These are phyloP conservation scores for Schizopygopsis pylzovi DNA, from an alignment of 2,797 vertebrate genomes.

Conservation along the genomic window DNA sequence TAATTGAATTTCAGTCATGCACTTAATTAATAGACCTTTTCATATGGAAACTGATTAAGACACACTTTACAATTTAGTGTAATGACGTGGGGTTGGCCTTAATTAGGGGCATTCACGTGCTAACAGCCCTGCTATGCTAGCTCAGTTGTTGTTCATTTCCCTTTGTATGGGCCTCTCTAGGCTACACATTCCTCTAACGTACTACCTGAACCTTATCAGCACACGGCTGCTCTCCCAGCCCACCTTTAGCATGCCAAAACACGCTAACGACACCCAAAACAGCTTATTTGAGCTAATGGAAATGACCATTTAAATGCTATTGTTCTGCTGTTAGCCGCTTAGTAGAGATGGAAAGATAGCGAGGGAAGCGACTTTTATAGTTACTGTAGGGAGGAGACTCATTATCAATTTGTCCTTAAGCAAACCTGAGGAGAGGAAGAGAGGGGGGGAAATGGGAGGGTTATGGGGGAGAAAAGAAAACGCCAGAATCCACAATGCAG, in stretches of 20 bases:
- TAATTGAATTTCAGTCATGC: constrained; percentile 89
- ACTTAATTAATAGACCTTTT: constrained; percentile 95
- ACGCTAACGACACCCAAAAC: constrained; percentile 51
- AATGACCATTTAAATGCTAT: constrained; percentile 59
- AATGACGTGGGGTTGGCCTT: constrained; percentile 86
- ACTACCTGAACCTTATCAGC: constrained; percentile 67
- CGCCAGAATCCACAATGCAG: constrained; percentile 59
- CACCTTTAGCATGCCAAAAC: constrained; percentile 55
- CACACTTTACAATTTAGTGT: constrained; percentile 88
- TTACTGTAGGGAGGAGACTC: constrained; percentile 61
- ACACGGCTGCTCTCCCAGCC: constrained; percentile 66
- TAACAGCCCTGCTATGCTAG: constrained; percentile 88
- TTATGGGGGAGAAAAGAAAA: constrained; percentile 34
- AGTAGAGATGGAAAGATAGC: constrained; percentile 59
- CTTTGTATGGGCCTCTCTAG: constrained; percentile 90
- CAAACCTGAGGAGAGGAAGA: constrained; percentile 54
- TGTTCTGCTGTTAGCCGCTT: constrained; percentile 60
- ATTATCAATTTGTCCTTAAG: constrained; percentile 65
- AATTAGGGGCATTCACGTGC: constrained; percentile 94
- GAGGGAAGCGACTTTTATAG: constrained; percentile 54
- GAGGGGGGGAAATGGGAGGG: not conserved
- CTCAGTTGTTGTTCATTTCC: constrained; percentile 89
- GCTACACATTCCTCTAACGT: constrained; percentile 82
- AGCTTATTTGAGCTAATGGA: constrained; percentile 60
- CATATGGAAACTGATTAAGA: constrained; percentile 95